Evolutionary conservation across 2,888 invertebrate genomes (phyloP).

Genomic region (Tetranychus truncatus): DNA sequence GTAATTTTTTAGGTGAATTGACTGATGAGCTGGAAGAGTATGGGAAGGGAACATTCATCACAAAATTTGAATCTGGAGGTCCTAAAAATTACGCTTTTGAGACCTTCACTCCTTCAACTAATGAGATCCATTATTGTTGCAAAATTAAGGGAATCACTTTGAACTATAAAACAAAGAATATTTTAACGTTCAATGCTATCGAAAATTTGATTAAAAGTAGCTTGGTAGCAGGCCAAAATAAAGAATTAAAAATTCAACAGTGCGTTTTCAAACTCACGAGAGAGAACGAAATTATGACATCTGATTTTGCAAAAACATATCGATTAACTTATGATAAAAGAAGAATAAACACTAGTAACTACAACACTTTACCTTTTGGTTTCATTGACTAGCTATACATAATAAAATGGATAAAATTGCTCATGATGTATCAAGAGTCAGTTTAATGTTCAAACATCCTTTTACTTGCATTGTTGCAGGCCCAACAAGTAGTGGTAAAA

Average conservation of each 20-base stretch:
- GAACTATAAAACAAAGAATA: not conserved
- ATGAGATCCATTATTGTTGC: not conserved
- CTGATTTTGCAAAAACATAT: not conserved
- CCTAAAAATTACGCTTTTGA: not conserved
- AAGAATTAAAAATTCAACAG: not conserved
- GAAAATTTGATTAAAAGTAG: not conserved
- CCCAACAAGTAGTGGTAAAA: constrained; percentile 15
- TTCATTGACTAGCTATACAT: not conserved
- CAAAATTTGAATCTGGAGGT: not conserved
- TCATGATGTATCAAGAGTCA: too few species aligned
- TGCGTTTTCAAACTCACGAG: not conserved
- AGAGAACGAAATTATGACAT: not conserved
- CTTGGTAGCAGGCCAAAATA: too few species aligned
- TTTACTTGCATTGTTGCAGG: constrained; percentile 12
- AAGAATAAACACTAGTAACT: not conserved
- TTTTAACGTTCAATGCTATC: not conserved
- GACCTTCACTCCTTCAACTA: not conserved
- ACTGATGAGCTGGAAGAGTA: not conserved
- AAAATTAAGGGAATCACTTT: not conserved
- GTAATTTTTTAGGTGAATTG: not conserved
- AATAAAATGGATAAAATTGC: too few species aligned
- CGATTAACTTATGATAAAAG: not conserved
- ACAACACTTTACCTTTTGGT: not conserved
- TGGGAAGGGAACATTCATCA: not conserved
- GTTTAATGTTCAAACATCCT: constrained; percentile 4